phyloP scores from a whole-genome alignment of 2,888 invertebrate species.

The Drosophila mimica region DNA sequence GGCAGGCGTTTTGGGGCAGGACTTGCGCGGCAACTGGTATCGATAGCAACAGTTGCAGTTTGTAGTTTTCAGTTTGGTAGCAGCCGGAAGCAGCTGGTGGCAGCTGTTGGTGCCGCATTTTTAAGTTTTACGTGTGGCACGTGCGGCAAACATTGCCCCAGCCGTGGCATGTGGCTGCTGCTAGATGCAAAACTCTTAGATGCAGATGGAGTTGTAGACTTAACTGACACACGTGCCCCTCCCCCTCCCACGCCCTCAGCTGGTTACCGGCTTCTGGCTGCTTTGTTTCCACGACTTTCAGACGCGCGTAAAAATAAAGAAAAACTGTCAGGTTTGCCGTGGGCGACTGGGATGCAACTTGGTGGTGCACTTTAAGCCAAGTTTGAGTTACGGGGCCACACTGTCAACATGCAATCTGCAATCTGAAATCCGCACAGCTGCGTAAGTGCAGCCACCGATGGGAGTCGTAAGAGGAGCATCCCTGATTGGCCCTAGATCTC shows the following conservation, averaged over 20 bases:
- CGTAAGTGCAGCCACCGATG: conserved; percentile 57
- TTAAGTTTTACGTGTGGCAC: conserved; percentile 81
- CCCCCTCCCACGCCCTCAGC: neutral
- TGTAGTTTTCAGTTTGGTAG: conserved; percentile 57
- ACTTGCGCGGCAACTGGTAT: conserved; percentile 57
- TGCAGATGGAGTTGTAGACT: conserved; percentile 47
- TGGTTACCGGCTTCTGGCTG: neutral
- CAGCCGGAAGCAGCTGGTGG: conserved; percentile 59
- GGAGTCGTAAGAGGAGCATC: conserved; percentile 35
- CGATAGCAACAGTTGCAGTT: conserved; percentile 75
- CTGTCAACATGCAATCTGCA: conserved; percentile 58
- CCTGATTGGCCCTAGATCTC: conserved; percentile 41
- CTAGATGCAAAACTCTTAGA: conserved; percentile 64
- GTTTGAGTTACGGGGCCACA: conserved; percentile 57
- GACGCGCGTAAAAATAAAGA: conserved; percentile 64
- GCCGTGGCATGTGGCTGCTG: conserved; percentile 32
- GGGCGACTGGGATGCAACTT: conserved; percentile 19
- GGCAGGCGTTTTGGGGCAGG: conserved; percentile 6
- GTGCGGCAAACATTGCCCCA: conserved; percentile 68
- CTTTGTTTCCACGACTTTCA: conserved; percentile 60
- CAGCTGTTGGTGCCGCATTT: conserved; percentile 75
- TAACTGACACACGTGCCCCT: conserved; percentile 54
- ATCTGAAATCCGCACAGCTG: conserved; percentile 52
- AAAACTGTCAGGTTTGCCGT: conserved; percentile 64
- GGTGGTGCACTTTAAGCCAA: conserved; percentile 45